Evolutionary conservation across 2,797 vertebrate genomes (phyloP).

Genomic region (Pangasius macronema): DNA sequence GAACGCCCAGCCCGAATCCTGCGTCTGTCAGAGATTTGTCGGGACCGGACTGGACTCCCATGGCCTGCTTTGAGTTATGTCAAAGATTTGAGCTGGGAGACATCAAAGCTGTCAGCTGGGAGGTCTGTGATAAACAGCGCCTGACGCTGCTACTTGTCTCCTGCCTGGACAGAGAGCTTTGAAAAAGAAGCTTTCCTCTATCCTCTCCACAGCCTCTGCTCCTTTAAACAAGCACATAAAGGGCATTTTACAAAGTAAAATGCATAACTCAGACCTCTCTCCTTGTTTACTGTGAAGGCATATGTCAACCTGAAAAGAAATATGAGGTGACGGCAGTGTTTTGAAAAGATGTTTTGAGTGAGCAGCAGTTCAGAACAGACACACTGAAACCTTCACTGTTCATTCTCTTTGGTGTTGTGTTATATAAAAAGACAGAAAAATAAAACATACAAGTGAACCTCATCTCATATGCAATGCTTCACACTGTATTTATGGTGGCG

Average conservation of each 20-base stretch:
- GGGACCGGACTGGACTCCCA: constrained; percentile 29
- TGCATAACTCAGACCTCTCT: constrained; percentile 24
- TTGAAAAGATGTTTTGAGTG: constrained; percentile 14
- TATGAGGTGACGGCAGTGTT: constrained; percentile 29
- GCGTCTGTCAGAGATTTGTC: constrained; percentile 47
- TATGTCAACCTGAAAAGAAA: constrained; percentile 20
- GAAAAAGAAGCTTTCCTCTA: constrained; percentile 40
- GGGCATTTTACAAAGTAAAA: constrained; percentile 36
- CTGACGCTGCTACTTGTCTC: constrained; percentile 40
- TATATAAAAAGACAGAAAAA: constrained; percentile 30
- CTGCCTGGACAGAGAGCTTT: constrained; percentile 18
- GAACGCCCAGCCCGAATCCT: constrained; percentile 40
- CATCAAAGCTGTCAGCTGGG: constrained; percentile 51
- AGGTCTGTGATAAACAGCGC: constrained; percentile 53
- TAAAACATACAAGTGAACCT: constrained; percentile 26
- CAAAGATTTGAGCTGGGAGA: constrained; percentile 45
- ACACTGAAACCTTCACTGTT: constrained; percentile 27
- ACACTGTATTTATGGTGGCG: constrained; percentile 18
- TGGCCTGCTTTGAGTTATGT: constrained; percentile 47
- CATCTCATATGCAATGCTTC: constrained; percentile 28
- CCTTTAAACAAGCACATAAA: constrained; percentile 36
- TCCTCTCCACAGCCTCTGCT: constrained; percentile 18
- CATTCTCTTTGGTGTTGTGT: constrained; percentile 20
- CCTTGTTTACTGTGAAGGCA: constrained; percentile 25
- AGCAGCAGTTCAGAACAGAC: constrained; percentile 28